Conservation (phyloP, 2,888 invertebrate species). For the Aquatica leii region DNA sequence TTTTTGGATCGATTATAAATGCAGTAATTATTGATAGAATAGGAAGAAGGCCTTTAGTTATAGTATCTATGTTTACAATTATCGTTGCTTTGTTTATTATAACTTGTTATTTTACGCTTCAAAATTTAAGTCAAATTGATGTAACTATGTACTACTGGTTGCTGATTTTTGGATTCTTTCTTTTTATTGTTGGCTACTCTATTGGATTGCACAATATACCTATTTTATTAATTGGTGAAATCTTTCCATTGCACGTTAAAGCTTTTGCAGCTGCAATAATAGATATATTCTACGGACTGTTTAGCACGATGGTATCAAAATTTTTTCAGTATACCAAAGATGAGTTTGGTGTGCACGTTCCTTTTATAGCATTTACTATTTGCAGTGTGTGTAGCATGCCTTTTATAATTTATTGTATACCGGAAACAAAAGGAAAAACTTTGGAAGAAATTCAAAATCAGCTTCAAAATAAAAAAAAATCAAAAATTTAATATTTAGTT, state of each 20-base stretch:
- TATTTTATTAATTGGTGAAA: constrained; percentile 61
- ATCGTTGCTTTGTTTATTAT: constrained; percentile 54
- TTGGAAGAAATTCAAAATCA: constrained; percentile 14
- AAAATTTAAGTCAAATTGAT: too few relatives aligned
- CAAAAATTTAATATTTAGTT: too few relatives aligned
- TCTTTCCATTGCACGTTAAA: constrained; percentile 64
- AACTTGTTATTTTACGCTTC: constrained; percentile 53
- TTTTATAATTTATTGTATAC: constrained; percentile 68
- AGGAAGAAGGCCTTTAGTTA: constrained; percentile 68
- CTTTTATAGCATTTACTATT: constrained; percentile 71
- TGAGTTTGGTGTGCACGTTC: constrained; percentile 67
- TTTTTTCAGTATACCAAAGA: constrained; percentile 64
- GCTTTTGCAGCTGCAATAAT: constrained; percentile 64
- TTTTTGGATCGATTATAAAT: constrained; percentile 63
- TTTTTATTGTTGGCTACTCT: constrained; percentile 60
- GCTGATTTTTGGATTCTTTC: constrained; percentile 58
- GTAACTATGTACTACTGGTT: constrained; percentile 53
- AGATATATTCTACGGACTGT: constrained; percentile 60
- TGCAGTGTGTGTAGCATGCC: constrained; percentile 69
- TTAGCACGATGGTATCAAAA: constrained; percentile 56
- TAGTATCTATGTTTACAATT: constrained; percentile 62
- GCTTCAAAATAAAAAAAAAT: too few relatives aligned
- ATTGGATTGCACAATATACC: constrained; percentile 63
- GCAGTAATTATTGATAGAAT: constrained; percentile 68
- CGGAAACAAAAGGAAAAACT: constrained; percentile 77